phyloP scores from a whole-genome alignment of 2,888 invertebrate species.

The Osmoderma eremita region DNA sequence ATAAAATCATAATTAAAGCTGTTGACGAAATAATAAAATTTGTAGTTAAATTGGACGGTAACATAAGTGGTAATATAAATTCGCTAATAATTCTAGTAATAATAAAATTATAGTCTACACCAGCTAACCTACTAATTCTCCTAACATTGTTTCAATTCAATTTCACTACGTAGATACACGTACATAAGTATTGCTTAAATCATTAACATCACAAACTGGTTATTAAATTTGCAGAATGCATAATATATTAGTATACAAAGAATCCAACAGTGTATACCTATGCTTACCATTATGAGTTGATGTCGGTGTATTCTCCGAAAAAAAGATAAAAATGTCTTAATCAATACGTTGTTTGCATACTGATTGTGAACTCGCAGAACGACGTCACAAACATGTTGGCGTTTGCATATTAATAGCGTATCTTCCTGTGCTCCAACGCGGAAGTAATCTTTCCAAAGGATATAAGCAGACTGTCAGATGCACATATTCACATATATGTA shows the following conservation, averaged over 20 bases:
- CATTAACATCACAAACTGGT: not conserved
- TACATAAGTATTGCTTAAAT: too few species aligned
- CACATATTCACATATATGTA: conserved; percentile 8
- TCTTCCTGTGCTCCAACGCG: conserved; percentile 34
- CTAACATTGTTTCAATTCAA: too few species aligned
- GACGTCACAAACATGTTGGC: conserved; percentile 35
- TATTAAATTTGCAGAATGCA: not conserved
- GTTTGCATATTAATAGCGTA: conserved; percentile 35
- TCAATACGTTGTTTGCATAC: conserved; percentile 34
- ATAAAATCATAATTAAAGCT: not conserved
- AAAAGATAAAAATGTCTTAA: conserved; percentile 28
- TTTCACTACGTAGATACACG: too few species aligned
- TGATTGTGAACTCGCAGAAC: conserved; percentile 27
- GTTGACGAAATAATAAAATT: too few species aligned
- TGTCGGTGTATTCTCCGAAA: conserved; percentile 7
- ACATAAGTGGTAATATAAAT: too few species aligned
- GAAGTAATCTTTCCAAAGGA: conserved; percentile 34
- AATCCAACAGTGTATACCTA: not conserved
- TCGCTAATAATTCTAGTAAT: too few species aligned
- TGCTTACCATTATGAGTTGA: conserved; percentile 3
- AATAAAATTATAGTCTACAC: too few species aligned
- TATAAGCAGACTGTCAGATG: conserved; percentile 26
- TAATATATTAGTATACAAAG: not conserved
- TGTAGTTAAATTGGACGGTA: too few species aligned
- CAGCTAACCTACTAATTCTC: too few species aligned